Conservation (phyloP, 2,888 invertebrate genomes). For the Selenia dentaria region DNA sequence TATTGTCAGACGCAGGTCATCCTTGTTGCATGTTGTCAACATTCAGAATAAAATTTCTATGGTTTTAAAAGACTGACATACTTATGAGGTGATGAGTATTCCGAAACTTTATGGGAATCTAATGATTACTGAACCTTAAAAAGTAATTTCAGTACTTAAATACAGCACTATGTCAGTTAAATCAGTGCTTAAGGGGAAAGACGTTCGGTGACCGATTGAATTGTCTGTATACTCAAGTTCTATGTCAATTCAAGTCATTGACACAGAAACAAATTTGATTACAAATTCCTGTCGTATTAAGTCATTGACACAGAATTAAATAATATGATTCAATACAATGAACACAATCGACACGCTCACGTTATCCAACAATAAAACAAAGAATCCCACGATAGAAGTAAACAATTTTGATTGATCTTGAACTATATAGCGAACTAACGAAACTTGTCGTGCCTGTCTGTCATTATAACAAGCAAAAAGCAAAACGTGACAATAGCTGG, state of each 20-base stretch:
- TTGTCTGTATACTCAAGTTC: no score
- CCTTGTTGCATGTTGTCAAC: no score
- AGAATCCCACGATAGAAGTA: constrained; percentile 15
- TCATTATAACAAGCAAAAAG: constrained; percentile 25
- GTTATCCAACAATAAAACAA: constrained; percentile 20
- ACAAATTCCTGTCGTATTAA: not conserved
- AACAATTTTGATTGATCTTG: constrained; percentile 28
- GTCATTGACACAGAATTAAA: constrained; percentile 22
- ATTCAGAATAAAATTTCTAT: no score
- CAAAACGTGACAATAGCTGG: constrained; percentile 23
- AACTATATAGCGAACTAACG: constrained; percentile 24
- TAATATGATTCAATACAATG: constrained; percentile 19
- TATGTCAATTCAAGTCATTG: constrained; percentile 3
- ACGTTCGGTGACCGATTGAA: no score
- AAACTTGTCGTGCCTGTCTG: constrained; percentile 32
- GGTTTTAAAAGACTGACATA: no score
- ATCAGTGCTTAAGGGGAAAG: no score
- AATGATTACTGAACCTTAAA: no score
- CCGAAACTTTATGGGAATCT: no score
- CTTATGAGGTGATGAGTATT: no score
- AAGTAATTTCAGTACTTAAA: no score
- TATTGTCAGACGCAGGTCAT: no score
- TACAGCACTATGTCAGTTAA: no score
- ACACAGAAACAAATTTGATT: constrained; percentile 11
- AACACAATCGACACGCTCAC: constrained; percentile 13